Conservation (phyloP, 2,113 vertebrate species). For the Pipa parva region DNA sequence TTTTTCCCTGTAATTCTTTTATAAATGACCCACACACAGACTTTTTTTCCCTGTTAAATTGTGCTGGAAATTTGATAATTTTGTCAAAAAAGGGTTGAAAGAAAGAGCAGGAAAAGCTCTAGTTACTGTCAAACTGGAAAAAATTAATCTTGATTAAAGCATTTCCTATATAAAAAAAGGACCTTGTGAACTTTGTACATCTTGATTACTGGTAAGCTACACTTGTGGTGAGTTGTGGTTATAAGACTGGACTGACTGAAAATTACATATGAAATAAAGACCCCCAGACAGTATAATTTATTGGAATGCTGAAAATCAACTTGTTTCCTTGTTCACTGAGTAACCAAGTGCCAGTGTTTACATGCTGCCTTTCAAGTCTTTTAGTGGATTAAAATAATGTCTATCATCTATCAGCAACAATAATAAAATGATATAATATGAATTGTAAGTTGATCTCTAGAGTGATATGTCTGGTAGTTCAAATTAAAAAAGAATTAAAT, state of each 20-base stretch:
- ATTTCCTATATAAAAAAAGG: slow-evolving; percentile 61
- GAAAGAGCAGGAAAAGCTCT: slow-evolving; percentile 67
- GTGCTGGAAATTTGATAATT: slow-evolving; percentile 77
- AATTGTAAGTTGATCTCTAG: background rate
- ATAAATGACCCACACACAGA: slow-evolving; percentile 45
- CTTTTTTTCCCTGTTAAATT: slow-evolving; percentile 57
- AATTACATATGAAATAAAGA: slow-evolving; percentile 12
- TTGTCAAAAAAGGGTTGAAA: slow-evolving; percentile 55
- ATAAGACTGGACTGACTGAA: slow-evolving; percentile 24
- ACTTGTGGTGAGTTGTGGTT: slow-evolving; percentile 34
- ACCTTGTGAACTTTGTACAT: slow-evolving; percentile 60
- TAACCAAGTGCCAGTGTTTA: slow-evolving; percentile 37
- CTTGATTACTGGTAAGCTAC: slow-evolving; percentile 51
- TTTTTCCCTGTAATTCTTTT: slow-evolving; percentile 38
- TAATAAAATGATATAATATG: slow-evolving; percentile 20
- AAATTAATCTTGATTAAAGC: slow-evolving; percentile 78
- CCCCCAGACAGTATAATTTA: slow-evolving; percentile 38
- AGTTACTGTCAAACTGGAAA: slow-evolving; percentile 73
- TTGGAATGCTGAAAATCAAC: slow-evolving; percentile 28
- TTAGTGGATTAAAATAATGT: slow-evolving; percentile 11
- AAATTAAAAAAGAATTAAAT: background rate
- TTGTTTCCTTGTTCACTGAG: slow-evolving; percentile 22
- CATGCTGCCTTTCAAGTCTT: slow-evolving; percentile 29
- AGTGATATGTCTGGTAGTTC: background rate
- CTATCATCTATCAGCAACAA: slow-evolving; percentile 17